Base-by-base conservation (phyloP, 2,797 vertebrate species). In the Neosilurus hyrtlii region DNA sequence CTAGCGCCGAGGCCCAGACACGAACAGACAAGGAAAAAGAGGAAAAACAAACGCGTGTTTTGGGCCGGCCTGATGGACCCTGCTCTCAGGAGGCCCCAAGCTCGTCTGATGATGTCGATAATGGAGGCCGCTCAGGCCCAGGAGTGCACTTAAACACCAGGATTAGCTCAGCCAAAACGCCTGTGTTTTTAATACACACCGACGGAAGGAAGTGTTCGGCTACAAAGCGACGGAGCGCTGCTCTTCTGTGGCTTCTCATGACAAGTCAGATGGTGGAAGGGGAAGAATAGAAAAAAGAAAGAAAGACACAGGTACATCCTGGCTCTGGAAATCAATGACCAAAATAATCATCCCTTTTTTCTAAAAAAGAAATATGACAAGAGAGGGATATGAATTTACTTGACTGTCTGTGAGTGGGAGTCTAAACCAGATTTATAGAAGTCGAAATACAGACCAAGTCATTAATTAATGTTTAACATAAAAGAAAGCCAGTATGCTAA, bases 91-190 rank as follows among this genome's bases (percentile, higher is more conserved):
- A 92, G 92, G 90, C 88, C 86, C 88, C 78, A 72, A 75, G 20
- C 86, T 84, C 87, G 88, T 91, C 90, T 92, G 89, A 89, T 88
- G 89, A 89, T 91, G 91, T 92, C 86, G 84, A 93, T 93, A 92
- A 91, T 87, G 81, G 87, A 90, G 87, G 12, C 86, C 59, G 56
- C 84, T 78, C 86, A 65, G 82, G 82, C 84, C 80, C 76, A 82
- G 83, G 85, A 89, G 77, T 72, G 61, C 59, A 67, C 86, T 87
- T 89, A 89, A 91, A 89, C 89, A 90, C 91, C 88, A 86, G 86
- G 68, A 66, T 71, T 84, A 86, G 82, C 81, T 85, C 73, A 14
- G 83, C 84, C 74, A 35, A 79, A 67, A 85, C 81, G 86, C 82
- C 65, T 71, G 83, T 86, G 87, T 89, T 91, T 90, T 82, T 88